Evolutionary conservation across 92 coral and sea anemone species (phyloP).

Genomic region (Heteractis magnifica): DNA sequence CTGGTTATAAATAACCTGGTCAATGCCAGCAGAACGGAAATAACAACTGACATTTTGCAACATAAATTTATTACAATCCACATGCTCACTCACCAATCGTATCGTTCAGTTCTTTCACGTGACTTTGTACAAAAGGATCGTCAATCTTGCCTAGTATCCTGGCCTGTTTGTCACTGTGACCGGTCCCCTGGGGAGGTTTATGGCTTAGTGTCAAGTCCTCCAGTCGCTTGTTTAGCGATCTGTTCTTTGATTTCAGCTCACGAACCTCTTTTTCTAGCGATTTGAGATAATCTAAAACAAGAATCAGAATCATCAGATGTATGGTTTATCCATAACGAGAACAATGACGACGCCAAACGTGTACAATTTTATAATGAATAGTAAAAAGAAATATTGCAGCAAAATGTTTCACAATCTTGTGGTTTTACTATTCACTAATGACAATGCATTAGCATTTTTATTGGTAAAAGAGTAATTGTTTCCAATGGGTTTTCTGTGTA

Average conservation of each 20-base stretch:
- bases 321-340: too few relatives aligned
- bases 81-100: slow-evolving; percentile 66
- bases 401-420: too few relatives aligned
- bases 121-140: slow-evolving; percentile 71
- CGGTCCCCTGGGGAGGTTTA: slow-evolving; percentile 44
- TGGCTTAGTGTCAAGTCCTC: slow-evolving; percentile 50
- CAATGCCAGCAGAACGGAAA: too few relatives aligned
- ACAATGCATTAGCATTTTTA: too few relatives aligned
- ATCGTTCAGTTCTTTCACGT: slow-evolving; percentile 81
- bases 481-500: too few relatives aligned
- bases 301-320: too few relatives aligned
- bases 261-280: slow-evolving; percentile 85
- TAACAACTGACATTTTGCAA: neutral
- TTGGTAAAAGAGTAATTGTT: too few relatives aligned
- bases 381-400: too few relatives aligned
- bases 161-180: slow-evolving; percentile 11
- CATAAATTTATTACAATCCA: neutral
- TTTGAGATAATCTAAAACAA: slow-evolving; percentile 72
- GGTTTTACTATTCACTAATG: too few relatives aligned
- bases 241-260: slow-evolving; percentile 77
- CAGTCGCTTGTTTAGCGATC: slow-evolving; percentile 65
- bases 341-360: too few relatives aligned
- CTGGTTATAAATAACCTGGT: too few relatives aligned
- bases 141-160: slow-evolving; percentile 39
- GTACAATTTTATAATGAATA: too few relatives aligned